Base-by-base conservation (phyloP, 2,888 invertebrate species). In the Eristalis intricaria region DNA sequence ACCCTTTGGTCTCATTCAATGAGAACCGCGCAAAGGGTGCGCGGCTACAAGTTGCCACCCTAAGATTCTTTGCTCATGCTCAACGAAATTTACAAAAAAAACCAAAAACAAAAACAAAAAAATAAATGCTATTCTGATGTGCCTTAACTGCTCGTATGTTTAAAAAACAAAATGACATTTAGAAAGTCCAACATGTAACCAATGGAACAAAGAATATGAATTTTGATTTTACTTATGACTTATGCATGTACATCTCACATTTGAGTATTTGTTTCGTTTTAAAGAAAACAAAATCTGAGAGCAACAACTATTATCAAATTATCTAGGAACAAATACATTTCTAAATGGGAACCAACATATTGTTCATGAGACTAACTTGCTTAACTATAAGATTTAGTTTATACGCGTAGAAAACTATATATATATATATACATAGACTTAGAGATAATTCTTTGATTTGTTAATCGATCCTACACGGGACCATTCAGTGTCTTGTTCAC, bases 401-500 rank as follows among this genome's bases (percentile, higher is more conserved):
- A 40, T 68, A 73, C 50, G 68, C 23, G 26, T 40, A 60, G 26
- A 40, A 56, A 32, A 32, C n/a, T 66, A 65, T 66, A 74, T 5
- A 61, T 38, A n/a, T 66, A 65, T 66, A 74, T 32, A 74, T 38
- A 58, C 15, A 73, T 65, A 83, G 71, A 61, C 11, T 29, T 61
- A 43, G 26, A n/a, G 64, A 26, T 40, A 75, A 75, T 60, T 70
- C 58, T 71, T 26, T 81, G 65, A 84, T 78, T 77, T 19, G 70
- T 84, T 78, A 84, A 80, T 80, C 87, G 88, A 86, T 89, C 88
- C 86, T 88, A 84, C 88, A 88, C 89, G 89, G 89, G 89, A 89
- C 89, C 89, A 89, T 84, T 85, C 83, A 89, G 89, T 89, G 89
- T 89, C 89, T 89, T 89, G 89, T 89, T 82, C 77, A 84, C 85